Base-by-base conservation (phyloP, 2,888 invertebrate species). In the Marasmarcha lunaedactyla region DNA sequence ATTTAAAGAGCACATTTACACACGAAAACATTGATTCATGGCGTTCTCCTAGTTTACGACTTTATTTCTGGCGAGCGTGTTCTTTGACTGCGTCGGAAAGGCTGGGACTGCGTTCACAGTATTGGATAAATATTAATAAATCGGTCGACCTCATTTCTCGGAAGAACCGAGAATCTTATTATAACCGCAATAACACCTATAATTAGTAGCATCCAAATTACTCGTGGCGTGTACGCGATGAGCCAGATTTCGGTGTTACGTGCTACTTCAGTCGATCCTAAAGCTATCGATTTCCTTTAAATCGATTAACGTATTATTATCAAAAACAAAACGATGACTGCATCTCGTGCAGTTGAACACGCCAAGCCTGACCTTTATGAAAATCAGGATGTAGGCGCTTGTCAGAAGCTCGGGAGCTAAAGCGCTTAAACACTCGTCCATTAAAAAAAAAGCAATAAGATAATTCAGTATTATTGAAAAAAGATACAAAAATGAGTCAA, bases 71-170 rank as follows among this genome's bases (percentile, higher is more conserved):
- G 74, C 69, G 57, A 60, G 65, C 67, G 77, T 78, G 78, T 78
- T 77, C 76, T 78, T 78, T 76, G 76, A 78, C 77, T 78, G 78
- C 78, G 77, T n/a, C n/a, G n/a, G n/a, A n/a, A 77, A 77, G 78
- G 73, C 55, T 71, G 70, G 67, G 68, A 73, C 72, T 59, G 67
- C 57, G 57, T 57, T 59, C 59, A 67, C 60, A 69, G 74, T 81
- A 81, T 81, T 72, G 83, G 76, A 81, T 79, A 79, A 81, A 81
- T 83, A 81, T 81, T 83, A 83, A 83, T 83, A 83, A 81, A 81
- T 68, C 78, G 60, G 63, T 59, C 71, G 79, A 78, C 83, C 83
- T 77, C 81, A 73, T 72, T 83, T 81, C 83, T 77, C 72, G 74
- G 81, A 81, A 83, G 78, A 76, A 71, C 71, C 71, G 77, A 74